Conservation (phyloP, 2,888 invertebrate genomes). For the Sycophila texana region DNA sequence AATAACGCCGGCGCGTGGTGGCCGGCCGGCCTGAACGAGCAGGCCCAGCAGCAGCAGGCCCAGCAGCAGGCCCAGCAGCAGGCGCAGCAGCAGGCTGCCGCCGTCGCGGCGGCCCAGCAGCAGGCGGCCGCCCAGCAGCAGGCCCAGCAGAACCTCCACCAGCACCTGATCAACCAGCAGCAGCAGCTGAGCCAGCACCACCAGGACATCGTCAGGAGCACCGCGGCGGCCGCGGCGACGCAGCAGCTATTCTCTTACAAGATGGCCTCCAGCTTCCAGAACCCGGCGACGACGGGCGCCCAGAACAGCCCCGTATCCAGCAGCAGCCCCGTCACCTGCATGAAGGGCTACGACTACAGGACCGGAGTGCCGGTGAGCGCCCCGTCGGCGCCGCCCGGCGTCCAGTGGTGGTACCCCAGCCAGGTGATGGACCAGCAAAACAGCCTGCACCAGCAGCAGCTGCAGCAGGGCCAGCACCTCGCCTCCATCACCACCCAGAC, state of each 20-base stretch:
- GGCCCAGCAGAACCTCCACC: conserved; percentile 77
- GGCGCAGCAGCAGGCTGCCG: conserved; percentile 76
- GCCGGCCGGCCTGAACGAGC: conserved; percentile 75
- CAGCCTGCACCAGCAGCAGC: conserved; percentile 79
- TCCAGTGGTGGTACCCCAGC: conserved; percentile 88
- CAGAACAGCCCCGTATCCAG: conserved; percentile 80
- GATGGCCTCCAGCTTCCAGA: conserved; percentile 90
- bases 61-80: conserved; percentile 73
- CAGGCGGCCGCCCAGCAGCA: conserved; percentile 76
- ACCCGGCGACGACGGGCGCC: conserved; percentile 82
- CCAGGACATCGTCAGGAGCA: conserved; percentile 78
- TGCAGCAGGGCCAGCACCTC: conserved; percentile 77
- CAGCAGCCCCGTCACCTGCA: conserved; percentile 78
- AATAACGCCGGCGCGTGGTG: conserved; percentile 70
- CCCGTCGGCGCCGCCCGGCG: conserved; percentile 76
- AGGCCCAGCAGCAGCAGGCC: conserved; percentile 65
- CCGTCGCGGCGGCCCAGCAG: conserved; percentile 75
- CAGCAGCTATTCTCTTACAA: conserved; percentile 90
- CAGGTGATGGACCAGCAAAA: conserved; percentile 80
- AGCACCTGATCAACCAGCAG: conserved; percentile 73
- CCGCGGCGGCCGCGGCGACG: conserved; percentile 78
- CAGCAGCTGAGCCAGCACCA: conserved; percentile 73
- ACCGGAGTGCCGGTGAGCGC: conserved; percentile 75
- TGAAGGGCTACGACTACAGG: conserved; percentile 83
- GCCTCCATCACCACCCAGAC: conserved; percentile 73